Evolutionary conservation across 1,140 invertebrate genomes (phyloP).

Genomic region (Micrasema longulum): DNA sequence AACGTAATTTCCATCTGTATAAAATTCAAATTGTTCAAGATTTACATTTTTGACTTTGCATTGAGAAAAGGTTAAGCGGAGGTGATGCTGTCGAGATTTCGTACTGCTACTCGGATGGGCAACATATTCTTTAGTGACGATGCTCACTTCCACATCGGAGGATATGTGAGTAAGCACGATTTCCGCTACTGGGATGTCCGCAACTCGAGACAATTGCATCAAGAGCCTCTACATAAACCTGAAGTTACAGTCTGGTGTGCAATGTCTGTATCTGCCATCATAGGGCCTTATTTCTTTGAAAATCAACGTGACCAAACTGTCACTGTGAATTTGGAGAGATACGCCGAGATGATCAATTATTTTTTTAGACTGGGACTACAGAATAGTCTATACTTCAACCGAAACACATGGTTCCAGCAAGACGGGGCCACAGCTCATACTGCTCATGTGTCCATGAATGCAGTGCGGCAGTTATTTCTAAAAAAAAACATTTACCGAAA

Average conservation of each 20-base stretch:
- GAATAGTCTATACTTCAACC: too few relatives aligned
- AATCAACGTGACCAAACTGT: too few relatives aligned
- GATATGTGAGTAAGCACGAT: background rate
- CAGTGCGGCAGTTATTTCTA: too few relatives aligned
- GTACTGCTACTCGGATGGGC: background rate
- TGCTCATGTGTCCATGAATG: too few relatives aligned
- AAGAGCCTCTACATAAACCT: background rate
- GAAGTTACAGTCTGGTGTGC: background rate
- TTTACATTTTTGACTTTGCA: background rate
- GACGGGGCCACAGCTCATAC: too few relatives aligned
- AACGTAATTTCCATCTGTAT: background rate
- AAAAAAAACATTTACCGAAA: too few relatives aligned
- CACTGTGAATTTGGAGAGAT: too few relatives aligned
- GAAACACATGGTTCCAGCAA: too few relatives aligned
- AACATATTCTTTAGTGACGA: background rate
- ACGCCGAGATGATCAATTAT: too few relatives aligned
- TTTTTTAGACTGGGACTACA: too few relatives aligned
- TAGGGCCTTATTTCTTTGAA: background rate
- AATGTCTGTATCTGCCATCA: too few relatives aligned
- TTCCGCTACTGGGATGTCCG: background rate
- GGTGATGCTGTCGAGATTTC: background rate
- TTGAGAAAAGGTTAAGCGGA: background rate
- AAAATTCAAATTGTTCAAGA: conserved; percentile 1
- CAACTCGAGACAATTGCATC: background rate
- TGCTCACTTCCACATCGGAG: background rate